Conservation (phyloP, 2,113 vertebrate genomes). For the Procapra przewalskii region DNA sequence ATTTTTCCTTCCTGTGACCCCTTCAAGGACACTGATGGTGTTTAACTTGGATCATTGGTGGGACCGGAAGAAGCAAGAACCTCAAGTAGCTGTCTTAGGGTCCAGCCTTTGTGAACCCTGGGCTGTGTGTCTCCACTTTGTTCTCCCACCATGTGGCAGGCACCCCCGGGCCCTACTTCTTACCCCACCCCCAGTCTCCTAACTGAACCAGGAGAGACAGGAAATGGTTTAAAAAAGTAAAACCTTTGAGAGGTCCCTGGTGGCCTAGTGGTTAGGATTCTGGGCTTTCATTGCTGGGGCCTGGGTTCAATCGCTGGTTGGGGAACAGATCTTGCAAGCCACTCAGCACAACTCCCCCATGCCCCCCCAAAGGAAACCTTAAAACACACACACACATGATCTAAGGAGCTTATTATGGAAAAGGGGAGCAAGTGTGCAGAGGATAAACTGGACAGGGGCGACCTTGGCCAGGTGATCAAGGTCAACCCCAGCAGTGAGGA, state of each 20-base stretch:
- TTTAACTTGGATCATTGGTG: not conserved
- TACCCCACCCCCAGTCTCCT: no score
- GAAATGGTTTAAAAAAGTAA: not conserved
- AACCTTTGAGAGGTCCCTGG: not conserved
- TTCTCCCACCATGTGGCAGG: not conserved
- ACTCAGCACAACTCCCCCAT: not conserved
- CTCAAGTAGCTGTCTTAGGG: not conserved
- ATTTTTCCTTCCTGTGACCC: not conserved
- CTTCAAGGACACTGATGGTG: not conserved
- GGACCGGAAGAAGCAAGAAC: not conserved
- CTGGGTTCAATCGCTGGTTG: not conserved
- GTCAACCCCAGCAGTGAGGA: accelerated
- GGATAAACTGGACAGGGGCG: not conserved
- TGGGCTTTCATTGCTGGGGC: not conserved
- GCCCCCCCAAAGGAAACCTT: not conserved
- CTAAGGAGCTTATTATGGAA: not conserved
- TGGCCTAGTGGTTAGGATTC: not conserved
- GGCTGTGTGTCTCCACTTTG: not conserved
- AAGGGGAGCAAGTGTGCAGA: accelerated
- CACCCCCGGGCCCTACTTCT: not conserved
- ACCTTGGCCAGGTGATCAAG: not conserved
- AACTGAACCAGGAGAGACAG: not conserved
- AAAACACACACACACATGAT: not conserved
- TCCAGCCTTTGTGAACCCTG: no score
- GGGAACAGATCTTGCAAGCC: not conserved